These are phyloP conservation scores for Drosophila bunnanda DNA, from an alignment of 2,888 invertebrate genomes.

Conservation along the genomic window DNA sequence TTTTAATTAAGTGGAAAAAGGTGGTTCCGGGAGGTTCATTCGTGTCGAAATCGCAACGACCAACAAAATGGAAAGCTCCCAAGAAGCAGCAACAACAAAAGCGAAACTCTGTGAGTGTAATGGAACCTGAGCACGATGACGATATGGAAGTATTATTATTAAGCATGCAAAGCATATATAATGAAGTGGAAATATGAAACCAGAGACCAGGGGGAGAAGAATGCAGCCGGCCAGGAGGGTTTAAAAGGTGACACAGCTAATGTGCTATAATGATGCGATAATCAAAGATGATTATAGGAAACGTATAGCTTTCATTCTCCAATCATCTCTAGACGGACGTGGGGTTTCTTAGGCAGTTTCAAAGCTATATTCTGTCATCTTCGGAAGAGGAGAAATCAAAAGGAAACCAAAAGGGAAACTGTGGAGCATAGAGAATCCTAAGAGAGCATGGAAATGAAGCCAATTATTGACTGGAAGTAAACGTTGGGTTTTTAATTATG, in stretches of 20 bases:
- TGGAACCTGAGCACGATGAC: constrained; percentile 77
- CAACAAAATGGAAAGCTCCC: constrained; percentile 77
- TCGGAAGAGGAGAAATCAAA: not conserved
- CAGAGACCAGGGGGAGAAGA: constrained; percentile 50
- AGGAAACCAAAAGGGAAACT: not conserved
- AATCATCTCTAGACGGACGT: not conserved
- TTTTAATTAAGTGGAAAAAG: constrained; percentile 79
- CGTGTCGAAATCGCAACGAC: constrained; percentile 73
- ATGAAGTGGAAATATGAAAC: constrained; percentile 78
- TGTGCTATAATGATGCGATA: constrained; percentile 47
- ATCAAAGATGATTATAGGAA: constrained; percentile 52
- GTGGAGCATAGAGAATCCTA: not conserved
- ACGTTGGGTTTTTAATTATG: not conserved
- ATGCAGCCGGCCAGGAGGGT: constrained; percentile 40
- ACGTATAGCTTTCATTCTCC: constrained; percentile 38
- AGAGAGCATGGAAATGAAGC: not conserved
- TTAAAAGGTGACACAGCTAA: constrained; percentile 46
- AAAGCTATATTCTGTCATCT: constrained; percentile 4
- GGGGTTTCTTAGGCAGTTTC: not conserved
- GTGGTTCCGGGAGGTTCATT: constrained; percentile 33
- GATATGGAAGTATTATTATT: constrained; percentile 78
- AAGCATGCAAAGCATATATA: constrained; percentile 80
- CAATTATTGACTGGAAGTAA: not conserved
- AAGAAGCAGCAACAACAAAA: constrained; percentile 58
- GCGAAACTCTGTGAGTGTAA: constrained; percentile 74